Evolutionary conservation across 2,797 vertebrate species (phyloP).

Genomic region (Fringilla coelebs): DNA sequence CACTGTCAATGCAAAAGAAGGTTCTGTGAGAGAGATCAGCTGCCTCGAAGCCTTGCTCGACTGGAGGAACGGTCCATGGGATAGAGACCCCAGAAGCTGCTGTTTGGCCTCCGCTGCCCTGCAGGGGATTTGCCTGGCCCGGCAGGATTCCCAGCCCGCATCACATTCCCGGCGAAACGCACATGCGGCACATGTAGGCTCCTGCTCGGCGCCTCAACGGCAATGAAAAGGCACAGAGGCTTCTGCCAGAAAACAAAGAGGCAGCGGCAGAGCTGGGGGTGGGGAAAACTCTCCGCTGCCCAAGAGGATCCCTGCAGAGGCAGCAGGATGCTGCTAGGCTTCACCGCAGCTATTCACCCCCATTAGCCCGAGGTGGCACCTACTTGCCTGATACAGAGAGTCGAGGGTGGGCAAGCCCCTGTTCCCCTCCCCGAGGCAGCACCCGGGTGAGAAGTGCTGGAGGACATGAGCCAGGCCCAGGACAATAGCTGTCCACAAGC

Average conservation of each 20-base stretch:
- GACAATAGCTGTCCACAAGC: slow-evolving; percentile 39
- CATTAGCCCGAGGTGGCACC: background rate
- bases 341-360: background rate
- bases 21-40: background rate
- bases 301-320: slow-evolving; percentile 56
- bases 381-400: background rate
- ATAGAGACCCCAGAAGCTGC: background rate
- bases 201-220: slow-evolving; percentile 35
- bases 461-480: background rate
- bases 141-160: background rate
- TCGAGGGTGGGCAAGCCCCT: background rate
- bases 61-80: background rate
- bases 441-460: background rate
- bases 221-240: slow-evolving; percentile 56
- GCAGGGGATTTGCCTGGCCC: background rate
- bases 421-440: background rate
- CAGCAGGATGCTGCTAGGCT: slow-evolving; percentile 41
- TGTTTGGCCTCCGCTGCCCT: background rate
- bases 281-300: slow-evolving; percentile 63
- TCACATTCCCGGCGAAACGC: slow-evolving; percentile 10
- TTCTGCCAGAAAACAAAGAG: slow-evolving; percentile 66
- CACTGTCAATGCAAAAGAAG: background rate
- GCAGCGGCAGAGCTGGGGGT: slow-evolving; percentile 56
- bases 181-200: slow-evolving; percentile 43
- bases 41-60: background rate